Conservation (phyloP, 2,797 vertebrate genomes). For the Delichon dasypus region DNA sequence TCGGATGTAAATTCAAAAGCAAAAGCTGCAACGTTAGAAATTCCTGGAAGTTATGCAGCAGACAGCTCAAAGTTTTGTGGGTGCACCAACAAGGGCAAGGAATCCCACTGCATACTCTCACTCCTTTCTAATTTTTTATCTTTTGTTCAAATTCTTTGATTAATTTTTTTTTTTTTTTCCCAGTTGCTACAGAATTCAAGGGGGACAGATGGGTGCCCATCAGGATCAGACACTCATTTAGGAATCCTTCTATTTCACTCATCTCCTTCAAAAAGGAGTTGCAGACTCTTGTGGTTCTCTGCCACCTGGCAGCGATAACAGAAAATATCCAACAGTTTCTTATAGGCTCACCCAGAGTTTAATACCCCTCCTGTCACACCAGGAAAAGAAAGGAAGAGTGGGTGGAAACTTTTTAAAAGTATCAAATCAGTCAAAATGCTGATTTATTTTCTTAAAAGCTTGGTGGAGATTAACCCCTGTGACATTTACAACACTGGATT, state of each 20-base stretch:
- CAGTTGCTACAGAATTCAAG: neutral
- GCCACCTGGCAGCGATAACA: constrained; percentile 55
- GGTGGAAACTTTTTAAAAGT: constrained; percentile 66
- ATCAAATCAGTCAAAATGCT: constrained; percentile 61
- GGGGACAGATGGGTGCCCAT: neutral
- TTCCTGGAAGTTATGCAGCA: neutral
- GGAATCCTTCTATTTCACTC: constrained; percentile 44
- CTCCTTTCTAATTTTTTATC: neutral
- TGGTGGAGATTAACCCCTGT: constrained; percentile 64
- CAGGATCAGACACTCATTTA: constrained; percentile 32
- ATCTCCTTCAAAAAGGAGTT: constrained; percentile 28
- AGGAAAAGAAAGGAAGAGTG: constrained; percentile 62
- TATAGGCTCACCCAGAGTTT: constrained; percentile 50
- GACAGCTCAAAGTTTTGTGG: neutral
- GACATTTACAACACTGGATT: constrained; percentile 59
- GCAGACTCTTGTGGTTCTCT: constrained; percentile 8
- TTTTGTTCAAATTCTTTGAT: neutral
- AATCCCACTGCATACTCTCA: neutral
- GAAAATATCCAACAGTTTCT: constrained; percentile 53
- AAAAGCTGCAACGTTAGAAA: neutral
- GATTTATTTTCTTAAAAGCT: constrained; percentile 71
- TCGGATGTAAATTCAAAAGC: neutral
- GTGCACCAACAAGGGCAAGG: neutral
- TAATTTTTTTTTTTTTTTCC: neutral
- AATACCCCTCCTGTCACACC: constrained; percentile 43